phyloP scores from a whole-genome alignment of 1,140 invertebrate genomes.

The Panonychus citri region DNA sequence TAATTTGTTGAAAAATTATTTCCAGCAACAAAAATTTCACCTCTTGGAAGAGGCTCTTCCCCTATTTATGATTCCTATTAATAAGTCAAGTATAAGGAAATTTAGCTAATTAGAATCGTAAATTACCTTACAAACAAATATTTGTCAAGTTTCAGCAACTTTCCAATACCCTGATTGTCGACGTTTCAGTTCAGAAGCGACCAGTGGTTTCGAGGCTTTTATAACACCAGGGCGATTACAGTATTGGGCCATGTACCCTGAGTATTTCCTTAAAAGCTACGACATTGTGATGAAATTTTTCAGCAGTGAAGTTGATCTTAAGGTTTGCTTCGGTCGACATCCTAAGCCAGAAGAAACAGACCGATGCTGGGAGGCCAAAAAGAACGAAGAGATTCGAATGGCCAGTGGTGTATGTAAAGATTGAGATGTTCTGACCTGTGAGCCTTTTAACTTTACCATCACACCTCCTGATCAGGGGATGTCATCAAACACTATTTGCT shows the following conservation, averaged over 20 bases:
- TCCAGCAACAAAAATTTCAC: too few species aligned
- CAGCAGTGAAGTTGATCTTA: background rate
- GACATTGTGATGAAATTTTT: background rate
- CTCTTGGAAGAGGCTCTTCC: too few species aligned
- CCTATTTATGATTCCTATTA: too few species aligned
- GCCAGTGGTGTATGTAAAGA: background rate
- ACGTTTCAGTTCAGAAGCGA: background rate
- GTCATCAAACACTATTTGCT: background rate
- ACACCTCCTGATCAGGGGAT: background rate
- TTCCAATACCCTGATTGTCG: too few species aligned
- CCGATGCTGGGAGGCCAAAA: background rate
- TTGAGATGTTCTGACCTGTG: background rate
- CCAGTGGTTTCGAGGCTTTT: background rate
- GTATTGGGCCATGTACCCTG: conserved; percentile 11
- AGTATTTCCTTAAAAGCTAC: conserved; percentile 7
- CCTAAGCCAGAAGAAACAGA: background rate
- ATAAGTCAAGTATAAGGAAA: too few species aligned
- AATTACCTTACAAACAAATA: too few species aligned
- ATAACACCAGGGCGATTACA: conserved; percentile 6
- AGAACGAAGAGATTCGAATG: background rate
- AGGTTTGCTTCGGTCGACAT: background rate
- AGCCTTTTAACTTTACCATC: background rate
- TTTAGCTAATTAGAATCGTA: too few species aligned
- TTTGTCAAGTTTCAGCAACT: too few species aligned
- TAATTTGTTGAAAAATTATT: too few species aligned